phyloP scores from a whole-genome alignment of 2,888 invertebrate genomes.

The Chymomyza procnemis region DNA sequence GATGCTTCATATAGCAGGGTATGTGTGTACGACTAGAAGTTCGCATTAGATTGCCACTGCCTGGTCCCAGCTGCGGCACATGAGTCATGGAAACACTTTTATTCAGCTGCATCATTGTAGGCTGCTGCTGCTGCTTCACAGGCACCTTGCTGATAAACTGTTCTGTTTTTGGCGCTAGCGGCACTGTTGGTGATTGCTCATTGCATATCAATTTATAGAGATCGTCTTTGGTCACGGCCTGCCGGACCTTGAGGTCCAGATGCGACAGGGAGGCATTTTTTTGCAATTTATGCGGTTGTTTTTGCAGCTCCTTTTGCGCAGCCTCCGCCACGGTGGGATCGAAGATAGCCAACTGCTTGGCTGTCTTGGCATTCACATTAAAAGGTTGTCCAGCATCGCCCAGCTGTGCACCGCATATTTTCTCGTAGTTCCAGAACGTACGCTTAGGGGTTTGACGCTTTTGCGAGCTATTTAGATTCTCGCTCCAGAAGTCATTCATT shows the following conservation, averaged over 20 bases:
- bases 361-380: slow-evolving; percentile 75
- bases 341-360: slow-evolving; percentile 75
- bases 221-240: slow-evolving; percentile 78
- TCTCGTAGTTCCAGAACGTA: slow-evolving; percentile 78
- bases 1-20: slow-evolving; percentile 77
- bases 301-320: slow-evolving; percentile 71
- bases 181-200: slow-evolving; percentile 63
- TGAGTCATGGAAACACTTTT: slow-evolving; percentile 77
- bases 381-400: slow-evolving; percentile 71
- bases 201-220: slow-evolving; percentile 78
- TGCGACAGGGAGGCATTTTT: slow-evolving; percentile 78
- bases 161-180: slow-evolving; percentile 12
- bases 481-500: slow-evolving; percentile 78
- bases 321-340: slow-evolving; percentile 76
- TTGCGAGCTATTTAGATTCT: slow-evolving; percentile 74
- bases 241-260: slow-evolving; percentile 76
- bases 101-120: slow-evolving; percentile 52
- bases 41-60: slow-evolving; percentile 49
- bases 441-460: slow-evolving; percentile 74
- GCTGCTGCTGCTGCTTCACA: slow-evolving; percentile 54
- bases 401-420: slow-evolving; percentile 73
- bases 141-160: slow-evolving; percentile 66
- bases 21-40: slow-evolving; percentile 76
- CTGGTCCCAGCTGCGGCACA: slow-evolving; percentile 57
- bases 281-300: slow-evolving; percentile 64